Percentiles rank a stretch among this genome's conserved stretches.
Evolutionary conservation across 2,113 vertebrate species (phyloP).

Genomic region (Agapornis roseicollis): DNA sequence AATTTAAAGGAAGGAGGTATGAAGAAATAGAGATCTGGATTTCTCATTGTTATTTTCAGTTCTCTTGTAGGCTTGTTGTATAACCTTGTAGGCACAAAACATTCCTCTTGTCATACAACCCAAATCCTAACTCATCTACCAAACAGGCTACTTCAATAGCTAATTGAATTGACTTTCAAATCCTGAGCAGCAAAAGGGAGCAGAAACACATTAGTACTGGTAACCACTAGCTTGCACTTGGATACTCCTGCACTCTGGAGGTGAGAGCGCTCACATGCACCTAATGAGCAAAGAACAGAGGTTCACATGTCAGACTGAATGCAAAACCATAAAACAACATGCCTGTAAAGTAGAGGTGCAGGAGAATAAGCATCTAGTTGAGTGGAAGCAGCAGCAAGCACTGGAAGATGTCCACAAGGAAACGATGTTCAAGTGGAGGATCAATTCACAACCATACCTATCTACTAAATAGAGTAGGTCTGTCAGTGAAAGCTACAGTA

Average conservation of each 20-base stretch:
- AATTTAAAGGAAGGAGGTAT: background rate
- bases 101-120: background rate
- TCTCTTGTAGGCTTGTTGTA: background rate
- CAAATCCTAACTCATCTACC: background rate
- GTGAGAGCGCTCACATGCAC: background rate
- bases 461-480: background rate
- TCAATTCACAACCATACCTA: background rate
- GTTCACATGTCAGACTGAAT: background rate
- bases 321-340: background rate
- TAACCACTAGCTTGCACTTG: background rate
- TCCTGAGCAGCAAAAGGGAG: background rate
- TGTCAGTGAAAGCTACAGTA: background rate
- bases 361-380: background rate
- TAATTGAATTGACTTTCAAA: background rate
- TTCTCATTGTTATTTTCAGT: background rate
- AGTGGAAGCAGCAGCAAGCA: background rate
- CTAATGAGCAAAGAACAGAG: background rate
- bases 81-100: background rate
- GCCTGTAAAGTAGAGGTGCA: background rate
- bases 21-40: background rate
- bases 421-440: background rate
- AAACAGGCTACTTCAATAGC: background rate
- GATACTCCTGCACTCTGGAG: background rate
- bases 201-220: background rate
- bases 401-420: background rate